Conservation (phyloP, 2,113 vertebrate genomes). For the Brachionichthys hirsutus region DNA sequence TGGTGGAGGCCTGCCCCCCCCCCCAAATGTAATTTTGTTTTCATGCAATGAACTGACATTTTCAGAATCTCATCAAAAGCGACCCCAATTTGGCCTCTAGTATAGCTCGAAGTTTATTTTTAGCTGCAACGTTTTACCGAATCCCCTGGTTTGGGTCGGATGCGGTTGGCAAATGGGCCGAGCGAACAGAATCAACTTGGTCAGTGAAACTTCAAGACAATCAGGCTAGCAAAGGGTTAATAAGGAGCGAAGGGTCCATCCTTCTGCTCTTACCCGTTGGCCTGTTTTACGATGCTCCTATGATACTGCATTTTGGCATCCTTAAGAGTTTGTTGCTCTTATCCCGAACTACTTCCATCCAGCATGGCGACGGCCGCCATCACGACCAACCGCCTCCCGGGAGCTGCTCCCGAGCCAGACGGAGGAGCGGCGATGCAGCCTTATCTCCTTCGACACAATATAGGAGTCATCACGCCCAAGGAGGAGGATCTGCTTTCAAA, state of each 20-base stretch:
- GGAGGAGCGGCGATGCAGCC: constrained; percentile 12
- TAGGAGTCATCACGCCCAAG: constrained; percentile 18
- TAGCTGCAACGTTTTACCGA: neutral
- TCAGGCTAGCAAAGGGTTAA: no score
- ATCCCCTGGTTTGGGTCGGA: neutral
- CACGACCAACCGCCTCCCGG: constrained; percentile 24
- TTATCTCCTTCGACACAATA: constrained; percentile 20
- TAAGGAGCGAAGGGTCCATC: no score
- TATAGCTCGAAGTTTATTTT: no score
- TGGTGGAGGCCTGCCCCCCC: constrained; percentile 5
- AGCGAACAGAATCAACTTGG: no score
- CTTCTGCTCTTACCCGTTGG: no score
- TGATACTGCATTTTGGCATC: no score
- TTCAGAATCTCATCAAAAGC: constrained; percentile 14
- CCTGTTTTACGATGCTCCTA: no score
- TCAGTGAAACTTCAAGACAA: no score
- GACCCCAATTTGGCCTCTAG: neutral
- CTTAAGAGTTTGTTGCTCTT: no score
- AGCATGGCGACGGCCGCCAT: constrained; percentile 1
- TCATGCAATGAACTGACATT: constrained; percentile 25
- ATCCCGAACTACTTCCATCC: no score
- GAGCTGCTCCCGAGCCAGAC: constrained; percentile 26
- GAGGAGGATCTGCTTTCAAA: constrained; percentile 38
- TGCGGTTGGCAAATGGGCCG: no score
- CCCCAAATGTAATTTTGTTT: constrained; percentile 6